A percentile compares a stretch with the other conserved stretches of the same genome.
Evolutionary conservation across 2,888 invertebrate species (phyloP).

Genomic region (Drosophila rubida): DNA sequence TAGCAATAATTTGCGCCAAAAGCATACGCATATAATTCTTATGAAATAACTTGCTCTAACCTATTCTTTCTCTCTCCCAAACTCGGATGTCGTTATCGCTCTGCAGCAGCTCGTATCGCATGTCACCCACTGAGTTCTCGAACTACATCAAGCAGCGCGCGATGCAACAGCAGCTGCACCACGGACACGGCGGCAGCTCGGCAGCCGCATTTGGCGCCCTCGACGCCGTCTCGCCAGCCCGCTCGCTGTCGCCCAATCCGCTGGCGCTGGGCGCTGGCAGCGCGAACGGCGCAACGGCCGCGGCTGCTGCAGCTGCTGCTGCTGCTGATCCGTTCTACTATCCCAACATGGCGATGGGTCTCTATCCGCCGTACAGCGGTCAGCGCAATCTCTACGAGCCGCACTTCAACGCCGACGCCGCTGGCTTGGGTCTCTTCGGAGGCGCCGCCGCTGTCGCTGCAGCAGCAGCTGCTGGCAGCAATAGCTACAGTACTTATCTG

Average conservation of each 20-base stretch:
- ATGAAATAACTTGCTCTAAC: too few species aligned
- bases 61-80: background rate
- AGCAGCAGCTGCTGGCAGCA: conserved; percentile 11
- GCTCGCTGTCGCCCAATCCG: conserved; percentile 87
- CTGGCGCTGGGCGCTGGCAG: conserved; percentile 80
- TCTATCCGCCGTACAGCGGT: conserved; percentile 83
- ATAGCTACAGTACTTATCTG: conserved; percentile 82
- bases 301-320: background rate
- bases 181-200: conserved; percentile 77
- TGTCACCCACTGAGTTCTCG: conserved; percentile 99
- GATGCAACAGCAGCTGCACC: conserved; percentile 92
- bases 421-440: conserved; percentile 54
- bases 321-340: conserved; percentile 87
- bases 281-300: background rate
- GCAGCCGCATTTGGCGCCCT: conserved; percentile 83
- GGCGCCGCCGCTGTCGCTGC: conserved; percentile 1
- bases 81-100: too few species aligned
- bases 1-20: too few species aligned
- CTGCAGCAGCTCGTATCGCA: conserved; percentile 87
- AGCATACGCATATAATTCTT: too few species aligned
- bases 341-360: conserved; percentile 85
- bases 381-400: conserved; percentile 82
- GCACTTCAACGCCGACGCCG: conserved; percentile 76
- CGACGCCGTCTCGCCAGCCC: conserved; percentile 88
- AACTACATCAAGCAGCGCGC: conserved; percentile 98